phyloP scores from a whole-genome alignment of 2,888 invertebrate genomes.

The Hydrotaea cyrtoneurina region DNA sequence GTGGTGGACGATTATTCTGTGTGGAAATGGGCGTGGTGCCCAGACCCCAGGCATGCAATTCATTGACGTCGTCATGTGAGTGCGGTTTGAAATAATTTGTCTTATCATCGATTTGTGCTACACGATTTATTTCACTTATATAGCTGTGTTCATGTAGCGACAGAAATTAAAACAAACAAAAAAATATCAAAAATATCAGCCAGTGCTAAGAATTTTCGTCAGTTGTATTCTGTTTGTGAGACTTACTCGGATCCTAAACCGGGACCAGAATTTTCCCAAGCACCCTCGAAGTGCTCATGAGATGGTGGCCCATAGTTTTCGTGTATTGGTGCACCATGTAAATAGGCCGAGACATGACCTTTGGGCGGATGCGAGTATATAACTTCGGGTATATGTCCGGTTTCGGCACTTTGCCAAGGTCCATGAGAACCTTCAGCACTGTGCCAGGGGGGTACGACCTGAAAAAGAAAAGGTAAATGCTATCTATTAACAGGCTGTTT shows the following conservation, averaged over 20 bases:
- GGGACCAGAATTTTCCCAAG: constrained; percentile 84
- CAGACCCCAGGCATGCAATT: constrained; percentile 85
- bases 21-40: constrained; percentile 77
- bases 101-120: constrained; percentile 82
- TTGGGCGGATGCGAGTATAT: constrained; percentile 80
- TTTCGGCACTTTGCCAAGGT: constrained; percentile 76
- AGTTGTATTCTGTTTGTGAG: neutral
- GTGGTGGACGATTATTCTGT: constrained; percentile 72
- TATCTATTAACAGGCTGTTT: no score
- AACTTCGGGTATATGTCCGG: constrained; percentile 76
- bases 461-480: constrained; percentile 33
- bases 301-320: constrained; percentile 75
- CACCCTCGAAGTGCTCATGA: constrained; percentile 81
- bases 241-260: constrained; percentile 85
- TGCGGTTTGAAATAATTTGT: constrained; percentile 81
- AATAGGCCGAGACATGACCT: constrained; percentile 76
- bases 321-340: constrained; percentile 77
- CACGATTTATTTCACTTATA: constrained; percentile 83
- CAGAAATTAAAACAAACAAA: constrained; percentile 68
- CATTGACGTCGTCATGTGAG: constrained; percentile 82
- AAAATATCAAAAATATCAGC: constrained; percentile 58
- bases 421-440: constrained; percentile 70
- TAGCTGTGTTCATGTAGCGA: constrained; percentile 81
- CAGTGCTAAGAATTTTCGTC: neutral
- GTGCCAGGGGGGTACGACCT: constrained; percentile 79